phyloP scores from a whole-genome alignment of 2,797 vertebrate genomes.

The Phyllotis vaccarum region DNA sequence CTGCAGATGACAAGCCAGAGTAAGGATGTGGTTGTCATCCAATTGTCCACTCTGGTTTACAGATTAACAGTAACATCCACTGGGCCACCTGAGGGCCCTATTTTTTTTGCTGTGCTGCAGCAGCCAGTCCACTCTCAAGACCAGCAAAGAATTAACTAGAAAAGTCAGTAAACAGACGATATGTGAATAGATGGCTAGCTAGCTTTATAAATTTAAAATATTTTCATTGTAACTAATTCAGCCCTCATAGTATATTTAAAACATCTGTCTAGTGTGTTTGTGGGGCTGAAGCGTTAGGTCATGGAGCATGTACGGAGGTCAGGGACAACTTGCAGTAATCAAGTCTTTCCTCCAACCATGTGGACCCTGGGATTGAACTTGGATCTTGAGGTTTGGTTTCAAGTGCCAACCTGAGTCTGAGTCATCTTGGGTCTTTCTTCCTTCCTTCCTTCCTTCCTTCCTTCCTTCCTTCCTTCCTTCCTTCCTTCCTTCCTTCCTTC shows the following conservation, averaged over 20 bases:
- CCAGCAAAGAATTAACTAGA: background rate
- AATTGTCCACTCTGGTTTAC: background rate
- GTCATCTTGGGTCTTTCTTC: background rate
- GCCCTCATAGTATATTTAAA: background rate
- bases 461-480: background rate
- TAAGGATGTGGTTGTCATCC: background rate
- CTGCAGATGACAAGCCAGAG: background rate
- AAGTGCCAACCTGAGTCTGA: background rate
- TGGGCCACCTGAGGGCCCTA: background rate
- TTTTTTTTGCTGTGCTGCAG: background rate
- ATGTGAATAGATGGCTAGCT: background rate
- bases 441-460: too few relatives aligned
- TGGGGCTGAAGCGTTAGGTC: background rate
- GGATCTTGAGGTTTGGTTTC: background rate
- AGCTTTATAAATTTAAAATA: background rate
- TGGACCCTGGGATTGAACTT: background rate
- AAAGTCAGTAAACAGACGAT: background rate
- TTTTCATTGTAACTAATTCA: slow-evolving; percentile 33
- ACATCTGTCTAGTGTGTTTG: background rate
- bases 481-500: background rate
- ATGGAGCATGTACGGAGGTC: background rate
- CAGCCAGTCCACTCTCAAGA: background rate
- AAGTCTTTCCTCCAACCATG: background rate
- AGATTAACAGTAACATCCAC: background rate
- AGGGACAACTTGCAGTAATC: background rate